A percentile compares a stretch with the other conserved stretches of the same genome.
Conservation (phyloP, 2,797 vertebrate species). For the Parauchenoglanis ngamensis region DNA sequence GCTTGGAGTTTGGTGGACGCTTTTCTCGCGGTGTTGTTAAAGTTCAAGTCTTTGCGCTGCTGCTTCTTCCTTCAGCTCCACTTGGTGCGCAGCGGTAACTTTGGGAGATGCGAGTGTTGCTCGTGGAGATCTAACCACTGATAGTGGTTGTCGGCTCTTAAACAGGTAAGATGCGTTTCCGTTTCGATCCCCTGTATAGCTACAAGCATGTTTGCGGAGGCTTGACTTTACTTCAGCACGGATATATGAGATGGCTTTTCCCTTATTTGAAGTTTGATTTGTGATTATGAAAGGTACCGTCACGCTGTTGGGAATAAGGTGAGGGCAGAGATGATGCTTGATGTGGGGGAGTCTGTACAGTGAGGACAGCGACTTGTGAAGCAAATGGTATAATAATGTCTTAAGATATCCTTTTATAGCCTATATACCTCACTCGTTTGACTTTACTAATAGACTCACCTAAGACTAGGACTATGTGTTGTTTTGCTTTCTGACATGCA, state of each 20-base stretch:
- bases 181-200: slow-evolving; percentile 58
- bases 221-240: not conserved
- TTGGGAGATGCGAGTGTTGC: slow-evolving; percentile 95
- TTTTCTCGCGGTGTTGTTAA: slow-evolving; percentile 74
- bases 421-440: slow-evolving; percentile 3
- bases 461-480: too few species aligned
- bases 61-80: slow-evolving; percentile 76
- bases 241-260: slow-evolving; percentile 50
- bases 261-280: slow-evolving; percentile 64
- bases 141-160: slow-evolving; percentile 88
- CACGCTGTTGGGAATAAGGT: slow-evolving; percentile 42
- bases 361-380: slow-evolving; percentile 43
- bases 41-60: slow-evolving; percentile 83
- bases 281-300: slow-evolving; percentile 49
- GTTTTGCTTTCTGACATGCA: not conserved
- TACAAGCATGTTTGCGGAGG: slow-evolving; percentile 44
- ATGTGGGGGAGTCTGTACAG: slow-evolving; percentile 28
- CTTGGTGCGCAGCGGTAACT: slow-evolving; percentile 87
- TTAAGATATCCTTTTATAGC: slow-evolving; percentile 37
- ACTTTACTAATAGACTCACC: slow-evolving; percentile 5
- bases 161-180: slow-evolving; percentile 88
- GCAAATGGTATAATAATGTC: slow-evolving; percentile 44
- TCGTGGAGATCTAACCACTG: slow-evolving; percentile 91
- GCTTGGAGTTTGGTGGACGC: slow-evolving; percentile 78
- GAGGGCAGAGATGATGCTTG: slow-evolving; percentile 34